Evolutionary conservation across 2,113 vertebrate genomes (phyloP).

Genomic region (Cinclus mexicanus): DNA sequence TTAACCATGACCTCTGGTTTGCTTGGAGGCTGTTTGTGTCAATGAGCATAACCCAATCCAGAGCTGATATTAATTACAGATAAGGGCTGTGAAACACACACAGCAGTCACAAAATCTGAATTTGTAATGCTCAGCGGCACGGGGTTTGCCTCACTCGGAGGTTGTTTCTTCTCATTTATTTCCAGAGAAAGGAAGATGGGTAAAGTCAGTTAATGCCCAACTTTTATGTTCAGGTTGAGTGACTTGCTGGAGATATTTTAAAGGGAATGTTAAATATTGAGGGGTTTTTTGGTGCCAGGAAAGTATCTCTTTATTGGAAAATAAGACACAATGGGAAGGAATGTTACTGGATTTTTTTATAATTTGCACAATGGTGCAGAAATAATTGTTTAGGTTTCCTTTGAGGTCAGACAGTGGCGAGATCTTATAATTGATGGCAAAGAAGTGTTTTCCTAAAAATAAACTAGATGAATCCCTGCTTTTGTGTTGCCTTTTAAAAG

Average conservation of each 20-base stretch:
- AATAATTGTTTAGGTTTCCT: neutral
- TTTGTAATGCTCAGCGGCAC: neutral
- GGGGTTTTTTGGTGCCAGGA: neutral
- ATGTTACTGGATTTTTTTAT: neutral
- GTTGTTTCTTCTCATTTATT: neutral
- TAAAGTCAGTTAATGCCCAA: neutral
- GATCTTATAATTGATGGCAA: neutral
- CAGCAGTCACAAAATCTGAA: neutral
- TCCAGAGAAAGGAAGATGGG: neutral
- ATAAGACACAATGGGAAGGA: neutral
- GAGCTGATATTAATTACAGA: neutral
- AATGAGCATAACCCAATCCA: neutral
- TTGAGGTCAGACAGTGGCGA: neutral
- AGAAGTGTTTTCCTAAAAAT: neutral
- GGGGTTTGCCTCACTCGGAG: neutral
- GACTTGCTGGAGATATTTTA: neutral
- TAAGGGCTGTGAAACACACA: neutral
- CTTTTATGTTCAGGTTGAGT: neutral
- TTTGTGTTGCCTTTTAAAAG: constrained; percentile 22
- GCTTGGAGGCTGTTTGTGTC: neutral
- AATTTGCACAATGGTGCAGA: neutral
- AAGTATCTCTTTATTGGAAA: constrained; percentile 11
- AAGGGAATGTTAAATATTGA: neutral
- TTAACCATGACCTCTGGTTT: neutral
- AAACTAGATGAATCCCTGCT: neutral